Conservation (phyloP, 2,797 vertebrate species). For the Sarcoramphus papa region DNA sequence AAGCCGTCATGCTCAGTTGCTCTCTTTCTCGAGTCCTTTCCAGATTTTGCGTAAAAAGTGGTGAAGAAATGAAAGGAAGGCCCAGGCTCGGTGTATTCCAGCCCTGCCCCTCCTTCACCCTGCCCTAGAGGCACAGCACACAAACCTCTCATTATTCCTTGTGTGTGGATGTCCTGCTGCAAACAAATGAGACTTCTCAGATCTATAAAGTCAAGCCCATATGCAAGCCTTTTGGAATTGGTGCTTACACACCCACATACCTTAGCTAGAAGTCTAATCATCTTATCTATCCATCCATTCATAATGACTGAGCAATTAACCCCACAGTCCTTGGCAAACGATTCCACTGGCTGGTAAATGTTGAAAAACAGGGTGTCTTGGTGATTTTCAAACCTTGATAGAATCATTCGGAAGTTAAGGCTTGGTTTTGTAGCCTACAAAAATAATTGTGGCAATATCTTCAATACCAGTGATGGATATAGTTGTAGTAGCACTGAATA, state of each 20-base stretch:
- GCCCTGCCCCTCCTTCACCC: neutral
- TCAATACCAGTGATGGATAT: neutral
- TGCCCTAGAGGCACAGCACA: neutral
- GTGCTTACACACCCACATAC: neutral
- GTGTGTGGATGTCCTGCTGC: neutral
- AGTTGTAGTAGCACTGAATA: neutral
- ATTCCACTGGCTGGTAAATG: neutral
- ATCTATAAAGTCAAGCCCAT: neutral
- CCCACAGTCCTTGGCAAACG: neutral
- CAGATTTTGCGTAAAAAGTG: neutral
- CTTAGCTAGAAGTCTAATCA: neutral
- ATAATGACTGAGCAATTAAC: neutral
- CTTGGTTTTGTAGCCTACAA: neutral
- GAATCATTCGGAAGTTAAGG: neutral
- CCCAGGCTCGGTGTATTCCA: rapidly evolving
- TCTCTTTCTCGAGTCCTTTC: neutral
- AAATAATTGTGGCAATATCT: neutral
- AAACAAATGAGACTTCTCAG: neutral
- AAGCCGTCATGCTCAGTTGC: rapidly evolving
- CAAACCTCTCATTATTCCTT: neutral
- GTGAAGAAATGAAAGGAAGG: neutral
- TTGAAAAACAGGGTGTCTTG: neutral
- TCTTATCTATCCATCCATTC: neutral
- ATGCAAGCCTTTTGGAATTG: neutral
- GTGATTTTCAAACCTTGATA: neutral